These are phyloP conservation scores for Corvus cornix DNA, from an alignment of 2,113 vertebrate genomes.

Conservation along the genomic window DNA sequence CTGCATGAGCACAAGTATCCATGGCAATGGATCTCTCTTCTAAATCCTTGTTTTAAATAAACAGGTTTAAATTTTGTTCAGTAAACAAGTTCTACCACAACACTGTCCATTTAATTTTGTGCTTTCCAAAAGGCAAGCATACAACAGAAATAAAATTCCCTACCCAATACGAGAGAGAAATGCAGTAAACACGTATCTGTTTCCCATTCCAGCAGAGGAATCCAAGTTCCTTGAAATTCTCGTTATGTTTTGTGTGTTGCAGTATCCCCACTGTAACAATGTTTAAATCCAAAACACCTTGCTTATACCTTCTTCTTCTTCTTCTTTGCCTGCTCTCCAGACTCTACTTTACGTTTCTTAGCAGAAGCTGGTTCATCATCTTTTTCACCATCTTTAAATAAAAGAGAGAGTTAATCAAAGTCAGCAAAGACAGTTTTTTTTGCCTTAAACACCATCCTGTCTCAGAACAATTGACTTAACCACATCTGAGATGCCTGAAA, in stretches of 20 bases:
- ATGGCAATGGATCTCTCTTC: not conserved
- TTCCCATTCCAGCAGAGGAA: not conserved
- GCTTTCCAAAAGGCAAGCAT: constrained; percentile 63
- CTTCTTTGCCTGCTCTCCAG: constrained; percentile 84
- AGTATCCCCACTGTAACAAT: too few relatives aligned
- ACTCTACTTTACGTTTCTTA: constrained; percentile 87
- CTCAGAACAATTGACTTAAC: not conserved
- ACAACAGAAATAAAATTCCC: constrained; percentile 48
- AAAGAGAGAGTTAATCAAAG: constrained; percentile 54
- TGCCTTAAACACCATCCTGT: not conserved
- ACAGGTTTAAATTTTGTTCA: constrained; percentile 36
- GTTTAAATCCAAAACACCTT: not conserved
- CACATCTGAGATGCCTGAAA: not conserved
- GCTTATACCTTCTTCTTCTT: constrained; percentile 77
- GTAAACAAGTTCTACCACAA: not conserved
- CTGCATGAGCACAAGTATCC: constrained; percentile 47
- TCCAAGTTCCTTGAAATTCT: not conserved
- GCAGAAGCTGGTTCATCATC: constrained; percentile 68
- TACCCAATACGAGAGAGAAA: not conserved
- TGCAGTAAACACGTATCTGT: not conserved
- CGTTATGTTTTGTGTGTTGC: not conserved
- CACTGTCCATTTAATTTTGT: constrained; percentile 27
- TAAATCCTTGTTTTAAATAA: constrained; percentile 55
- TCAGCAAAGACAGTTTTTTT: not conserved
- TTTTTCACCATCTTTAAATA: constrained; percentile 84